A percentile compares a stretch with the other conserved stretches of the same genome.
Evolutionary conservation across 1,140 invertebrate genomes (phyloP).

Genomic region (Pemphigus obesinymphae): DNA sequence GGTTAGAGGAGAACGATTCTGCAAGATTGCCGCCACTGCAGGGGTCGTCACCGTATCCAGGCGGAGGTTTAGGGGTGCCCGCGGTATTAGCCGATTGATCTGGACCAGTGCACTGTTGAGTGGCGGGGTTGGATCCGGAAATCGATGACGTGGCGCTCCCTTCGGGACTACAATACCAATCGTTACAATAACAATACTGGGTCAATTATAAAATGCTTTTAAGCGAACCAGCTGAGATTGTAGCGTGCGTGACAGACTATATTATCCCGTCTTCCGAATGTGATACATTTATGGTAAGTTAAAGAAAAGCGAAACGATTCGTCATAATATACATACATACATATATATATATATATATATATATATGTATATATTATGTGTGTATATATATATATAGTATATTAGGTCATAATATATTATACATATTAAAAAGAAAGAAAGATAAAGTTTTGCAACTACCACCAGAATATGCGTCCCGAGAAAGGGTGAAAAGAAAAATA

Average conservation of each 20-base stretch:
- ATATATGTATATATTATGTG: no score
- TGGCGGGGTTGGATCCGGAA: not conserved
- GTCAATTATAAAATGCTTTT: not conserved
- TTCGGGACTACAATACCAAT: constrained; percentile 46
- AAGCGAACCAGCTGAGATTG: not conserved
- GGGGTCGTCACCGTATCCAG: not conserved
- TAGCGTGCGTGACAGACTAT: not conserved
- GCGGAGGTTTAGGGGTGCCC: not conserved
- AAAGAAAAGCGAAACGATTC: not conserved
- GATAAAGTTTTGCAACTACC: no score
- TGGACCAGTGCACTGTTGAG: not conserved
- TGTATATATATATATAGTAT: no score
- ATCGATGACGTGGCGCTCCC: constrained; percentile 44
- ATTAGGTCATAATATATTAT: no score
- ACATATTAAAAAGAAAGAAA: no score
- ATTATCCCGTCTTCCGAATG: no score
- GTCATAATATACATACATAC: not conserved
- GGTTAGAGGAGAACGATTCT: not conserved
- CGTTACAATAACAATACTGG: not conserved
- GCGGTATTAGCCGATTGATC: not conserved
- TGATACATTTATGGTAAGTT: not conserved
- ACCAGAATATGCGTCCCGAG: no score
- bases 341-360: no score
- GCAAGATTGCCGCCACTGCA: no score
- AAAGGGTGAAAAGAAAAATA: not conserved